Conservation (phyloP, 2,113 vertebrate species). For the Phocoena sinus region DNA sequence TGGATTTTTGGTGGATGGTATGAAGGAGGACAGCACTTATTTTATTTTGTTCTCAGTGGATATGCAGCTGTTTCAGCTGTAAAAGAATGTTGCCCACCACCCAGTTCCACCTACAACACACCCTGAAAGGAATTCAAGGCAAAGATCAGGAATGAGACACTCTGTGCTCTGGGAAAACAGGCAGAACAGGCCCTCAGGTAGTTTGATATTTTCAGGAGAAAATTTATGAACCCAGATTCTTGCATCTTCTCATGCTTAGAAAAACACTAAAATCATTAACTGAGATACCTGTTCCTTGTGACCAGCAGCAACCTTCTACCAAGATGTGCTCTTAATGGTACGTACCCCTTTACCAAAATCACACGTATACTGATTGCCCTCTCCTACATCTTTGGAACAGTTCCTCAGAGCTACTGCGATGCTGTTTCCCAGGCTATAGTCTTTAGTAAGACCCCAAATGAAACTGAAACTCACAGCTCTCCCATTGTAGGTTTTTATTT, state of each 20-base stretch:
- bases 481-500: rapidly evolving
- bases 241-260: not conserved
- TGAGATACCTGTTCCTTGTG: not conserved
- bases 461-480: not conserved
- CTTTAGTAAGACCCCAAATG: not conserved
- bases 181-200: not conserved
- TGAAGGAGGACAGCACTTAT: rapidly evolving
- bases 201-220: not conserved
- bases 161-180: not conserved
- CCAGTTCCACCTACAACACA: not conserved
- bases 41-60: rapidly evolving
- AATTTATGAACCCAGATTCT: not conserved
- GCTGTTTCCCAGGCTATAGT: not conserved
- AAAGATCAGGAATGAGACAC: not conserved
- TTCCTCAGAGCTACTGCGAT: rapidly evolving
- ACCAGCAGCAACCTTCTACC: not conserved
- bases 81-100: not conserved
- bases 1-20: rapidly evolving
- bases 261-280: not conserved
- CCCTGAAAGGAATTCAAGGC: not conserved
- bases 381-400: not conserved
- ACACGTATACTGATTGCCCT: rapidly evolving
- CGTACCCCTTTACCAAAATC: not conserved
- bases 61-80: not conserved
- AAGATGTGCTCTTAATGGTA: not conserved